Evolutionary conservation across 2,888 invertebrate species (phyloP), one percentile per base, ranked within the genome.

Genomic region (Napeogenes sylphis): DNA sequence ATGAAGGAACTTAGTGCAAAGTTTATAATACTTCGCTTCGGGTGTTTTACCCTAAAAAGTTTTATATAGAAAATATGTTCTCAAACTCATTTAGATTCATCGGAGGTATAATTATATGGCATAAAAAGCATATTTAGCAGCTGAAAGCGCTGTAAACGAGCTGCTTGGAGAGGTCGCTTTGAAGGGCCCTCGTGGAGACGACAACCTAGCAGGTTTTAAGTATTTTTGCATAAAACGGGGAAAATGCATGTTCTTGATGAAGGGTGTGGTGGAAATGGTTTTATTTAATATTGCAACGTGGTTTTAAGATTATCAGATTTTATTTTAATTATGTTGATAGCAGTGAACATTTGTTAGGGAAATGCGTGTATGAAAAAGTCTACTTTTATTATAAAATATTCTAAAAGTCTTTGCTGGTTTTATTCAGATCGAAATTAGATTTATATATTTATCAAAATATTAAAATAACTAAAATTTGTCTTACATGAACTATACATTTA

Each of bases 141-240:
- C 58, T 66, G 71, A 71, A 71, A 70, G 69, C 71, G 70, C 66
- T 62, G 71, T 68, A 70, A 72, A 68, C 70, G 69, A 71, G 68
- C 70, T 58, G 68, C 59, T 61, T 64, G 61, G 53, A 70, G 70
- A 65, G 68, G 67, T 62, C 64, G 72, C 62, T 59, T 58, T 65
- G 55, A 62, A 74, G 74, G 63, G 69, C 71, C 63, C 76, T 77
- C 59, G 64, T 66, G 51, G 62, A 71, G 75, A 71, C 77, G 74
- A 71, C 72, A 68, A 69, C 64, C 71, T 68, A 68, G 63, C 70
- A 62, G 63, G 63, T 51, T 55, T 54, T 54, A 54, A 62, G 58
- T 56, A 58, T 54, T 42, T 55, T 60, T 58, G 65, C 67, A 63
- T 65, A 63, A 67, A 67, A 63, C 56, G 65, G 45, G 45, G 59